Evolutionary conservation across 2,797 vertebrate genomes (phyloP), one percentile per base, ranked within the genome.

Genomic region (Macrochelys suwanniensis): DNA sequence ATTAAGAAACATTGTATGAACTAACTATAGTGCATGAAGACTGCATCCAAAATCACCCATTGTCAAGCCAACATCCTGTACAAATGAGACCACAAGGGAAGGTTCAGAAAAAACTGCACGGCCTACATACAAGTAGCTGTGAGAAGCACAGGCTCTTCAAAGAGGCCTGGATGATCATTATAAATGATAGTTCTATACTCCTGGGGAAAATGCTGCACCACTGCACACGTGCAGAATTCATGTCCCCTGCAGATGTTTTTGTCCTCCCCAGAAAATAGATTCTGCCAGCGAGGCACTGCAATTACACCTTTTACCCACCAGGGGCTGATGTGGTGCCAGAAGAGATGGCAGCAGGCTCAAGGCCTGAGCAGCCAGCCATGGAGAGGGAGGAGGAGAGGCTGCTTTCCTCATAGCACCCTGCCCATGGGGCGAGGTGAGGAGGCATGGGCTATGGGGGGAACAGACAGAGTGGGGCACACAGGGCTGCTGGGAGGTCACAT

Each of bases 11-110:
- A 1, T 78, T 54, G 37, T 78, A 37, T 56, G 31, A 23, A 82
- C 42, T 84, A 53, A 28, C 1, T 82, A 57, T 11, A 45, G 65
- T 68, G 26, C 2, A 71, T 26, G 68, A 53, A 68, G 85, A 3
- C 49, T 76, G 56, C 50, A 42, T 94, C 83, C 4, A 2, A 74
- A 93, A 88, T 6, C 87, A 53, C 77, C 42, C 42, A 45, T 95
- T 94, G 93, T 89, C 82, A 82, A 84, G 71, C 89, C 83, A 85
- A 56, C 65, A 59, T 88, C 65, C 87, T 93, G 84, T 80, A 86
- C 88, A 96, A 97, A 97, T 88, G 88, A 96, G 89, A 87, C 92
- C 96, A 95, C 91, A 88, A 85, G 92, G 87, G 84, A 95, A 95
- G 86, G 21, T 85, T 96, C 54, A 51, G 80, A 86, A 88, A 79